These are phyloP conservation scores for Atlantisia rogersi DNA, from an alignment of 2,113 vertebrate genomes.

Conservation along the genomic window DNA sequence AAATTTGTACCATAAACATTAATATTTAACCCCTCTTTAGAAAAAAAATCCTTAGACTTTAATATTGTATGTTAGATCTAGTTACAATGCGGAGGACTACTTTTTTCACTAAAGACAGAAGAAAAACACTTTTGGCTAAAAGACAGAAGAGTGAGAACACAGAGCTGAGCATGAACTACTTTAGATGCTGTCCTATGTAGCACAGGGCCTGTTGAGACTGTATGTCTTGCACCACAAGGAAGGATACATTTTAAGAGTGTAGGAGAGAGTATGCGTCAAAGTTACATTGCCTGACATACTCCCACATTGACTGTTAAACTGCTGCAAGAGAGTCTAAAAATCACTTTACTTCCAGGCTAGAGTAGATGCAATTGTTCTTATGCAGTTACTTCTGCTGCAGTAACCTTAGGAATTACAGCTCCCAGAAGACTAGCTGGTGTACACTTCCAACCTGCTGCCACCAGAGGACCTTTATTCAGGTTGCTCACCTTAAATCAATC, in stretches of 20 bases:
- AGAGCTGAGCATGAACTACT: not conserved
- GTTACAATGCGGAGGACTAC: not conserved
- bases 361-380: not conserved
- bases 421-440: not conserved
- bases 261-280: not conserved
- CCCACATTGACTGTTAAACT: conserved; percentile 5
- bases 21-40: not conserved
- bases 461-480: conserved; percentile 34
- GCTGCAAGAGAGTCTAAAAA: conserved; percentile 1
- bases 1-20: not conserved
- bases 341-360: not conserved
- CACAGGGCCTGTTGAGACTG: not conserved
- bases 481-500: not conserved
- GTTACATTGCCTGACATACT: conserved; percentile 18
- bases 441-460: conserved; percentile 7
- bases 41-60: not conserved
- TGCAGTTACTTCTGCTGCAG: not conserved
- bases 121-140: not conserved
- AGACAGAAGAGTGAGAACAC: not conserved
- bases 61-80: not conserved
- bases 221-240: not conserved
- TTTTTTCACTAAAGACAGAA: not conserved
- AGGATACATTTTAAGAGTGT: not conserved
- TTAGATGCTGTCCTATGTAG: not conserved
- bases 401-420: not conserved